Conservation (phyloP, 1,140 invertebrate species). For the Coboldia fuscipes region DNA sequence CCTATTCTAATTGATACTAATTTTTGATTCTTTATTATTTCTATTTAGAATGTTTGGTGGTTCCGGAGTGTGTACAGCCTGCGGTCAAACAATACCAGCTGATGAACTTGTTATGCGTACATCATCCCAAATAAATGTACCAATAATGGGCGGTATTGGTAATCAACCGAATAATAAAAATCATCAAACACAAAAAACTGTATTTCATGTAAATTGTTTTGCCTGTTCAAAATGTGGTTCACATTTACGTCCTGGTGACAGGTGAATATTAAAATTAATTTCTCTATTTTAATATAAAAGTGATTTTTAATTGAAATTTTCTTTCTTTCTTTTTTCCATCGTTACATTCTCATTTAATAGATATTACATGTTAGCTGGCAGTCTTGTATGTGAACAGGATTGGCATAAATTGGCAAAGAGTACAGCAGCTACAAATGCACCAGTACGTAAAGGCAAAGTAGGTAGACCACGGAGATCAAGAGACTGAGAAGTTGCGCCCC, state of each 20-base stretch:
- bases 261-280: constrained; percentile 23
- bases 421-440: constrained; percentile 30
- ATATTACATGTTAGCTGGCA: constrained; percentile 67
- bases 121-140: constrained; percentile 21
- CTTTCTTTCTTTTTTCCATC: neutral
- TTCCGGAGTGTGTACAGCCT: constrained; percentile 66
- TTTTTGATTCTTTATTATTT: constrained; percentile 9
- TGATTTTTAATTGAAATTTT: neutral
- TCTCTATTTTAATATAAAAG: neutral
- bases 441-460: constrained; percentile 57
- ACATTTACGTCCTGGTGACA: constrained; percentile 62
- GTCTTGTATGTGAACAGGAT: constrained; percentile 75
- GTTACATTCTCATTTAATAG: constrained; percentile 16
- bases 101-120: constrained; percentile 79
- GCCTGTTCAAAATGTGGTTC: constrained; percentile 68
- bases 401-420: constrained; percentile 76
- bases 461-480: constrained; percentile 18
- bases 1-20: constrained; percentile 1
- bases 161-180: constrained; percentile 16
- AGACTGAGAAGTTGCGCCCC: constrained; percentile 13
- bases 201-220: constrained; percentile 83
- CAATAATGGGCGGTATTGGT: constrained; percentile 20
- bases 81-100: constrained; percentile 73
- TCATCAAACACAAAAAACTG: constrained; percentile 13
- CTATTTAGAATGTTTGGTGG: constrained; percentile 68